Conservation (phyloP, 2,888 invertebrate species). For the Leucophenga montana region DNA sequence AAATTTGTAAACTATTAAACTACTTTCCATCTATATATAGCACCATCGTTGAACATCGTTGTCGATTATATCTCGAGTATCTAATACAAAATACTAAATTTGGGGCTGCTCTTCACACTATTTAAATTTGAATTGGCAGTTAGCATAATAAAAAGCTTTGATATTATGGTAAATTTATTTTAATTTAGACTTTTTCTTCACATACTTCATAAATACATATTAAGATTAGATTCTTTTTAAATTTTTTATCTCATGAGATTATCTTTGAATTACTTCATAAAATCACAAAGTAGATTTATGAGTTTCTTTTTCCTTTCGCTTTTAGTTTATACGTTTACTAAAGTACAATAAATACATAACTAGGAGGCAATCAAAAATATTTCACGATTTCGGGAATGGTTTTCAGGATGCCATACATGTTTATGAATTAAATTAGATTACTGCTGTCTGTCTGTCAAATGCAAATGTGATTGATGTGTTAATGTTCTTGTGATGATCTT, state of each 20-base stretch:
- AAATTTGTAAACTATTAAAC: no score
- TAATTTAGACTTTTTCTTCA: constrained; percentile 14
- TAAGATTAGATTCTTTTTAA: constrained; percentile 44
- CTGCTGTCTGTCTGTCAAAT: no score
- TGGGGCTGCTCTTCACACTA: no score
- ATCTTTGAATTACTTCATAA: constrained; percentile 60
- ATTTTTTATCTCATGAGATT: constrained; percentile 51
- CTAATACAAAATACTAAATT: no score
- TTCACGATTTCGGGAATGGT: background rate
- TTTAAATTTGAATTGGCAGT: background rate
- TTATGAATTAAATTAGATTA: background rate
- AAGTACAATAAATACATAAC: constrained; percentile 7
- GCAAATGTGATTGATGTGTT: constrained; percentile 7
- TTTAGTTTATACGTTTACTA: constrained; percentile 15
- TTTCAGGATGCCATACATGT: background rate
- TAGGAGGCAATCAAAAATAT: no score
- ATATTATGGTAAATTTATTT: constrained; percentile 45
- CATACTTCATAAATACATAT: constrained; percentile 42
- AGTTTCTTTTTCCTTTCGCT: constrained; percentile 30
- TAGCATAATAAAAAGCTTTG: background rate
- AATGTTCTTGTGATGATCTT: background rate
- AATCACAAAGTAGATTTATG: constrained; percentile 59
- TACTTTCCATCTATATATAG: no score
- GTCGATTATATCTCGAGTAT: no score
- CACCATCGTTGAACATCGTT: no score